Evolutionary conservation across 1,140 invertebrate genomes (phyloP).

Genomic region (Drosophila suzukii): DNA sequence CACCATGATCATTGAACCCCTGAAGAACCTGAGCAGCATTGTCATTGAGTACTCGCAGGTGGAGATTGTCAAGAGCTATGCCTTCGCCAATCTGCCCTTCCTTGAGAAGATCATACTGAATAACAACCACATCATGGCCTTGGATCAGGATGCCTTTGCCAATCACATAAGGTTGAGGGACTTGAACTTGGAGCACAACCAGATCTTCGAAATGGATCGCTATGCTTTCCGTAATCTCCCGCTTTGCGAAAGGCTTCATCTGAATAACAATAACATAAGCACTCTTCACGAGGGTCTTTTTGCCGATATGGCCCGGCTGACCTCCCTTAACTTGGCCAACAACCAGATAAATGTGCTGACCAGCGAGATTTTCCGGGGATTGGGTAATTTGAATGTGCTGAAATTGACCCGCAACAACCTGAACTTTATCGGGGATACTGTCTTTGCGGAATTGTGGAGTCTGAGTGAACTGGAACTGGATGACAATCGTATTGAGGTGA

Average conservation of each 20-base stretch:
- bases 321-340: slow-evolving; percentile 88
- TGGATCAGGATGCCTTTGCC: slow-evolving; percentile 89
- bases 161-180: slow-evolving; percentile 87
- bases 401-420: slow-evolving; percentile 89
- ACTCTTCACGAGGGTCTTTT: slow-evolving; percentile 90
- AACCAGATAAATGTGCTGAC: slow-evolving; percentile 90
- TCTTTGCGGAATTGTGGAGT: slow-evolving; percentile 90
- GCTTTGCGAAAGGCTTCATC: slow-evolving; percentile 87
- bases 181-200: slow-evolving; percentile 90
- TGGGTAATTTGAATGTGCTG: slow-evolving; percentile 88
- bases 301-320: slow-evolving; percentile 87
- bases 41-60: slow-evolving; percentile 90
- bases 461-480: slow-evolving; percentile 90
- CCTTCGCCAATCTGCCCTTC: slow-evolving; percentile 89
- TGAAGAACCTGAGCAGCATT: slow-evolving; percentile 88
- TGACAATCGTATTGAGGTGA: slow-evolving; percentile 88
- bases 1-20: slow-evolving; percentile 87
- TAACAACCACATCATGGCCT: slow-evolving; percentile 88
- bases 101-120: slow-evolving; percentile 88
- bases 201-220: slow-evolving; percentile 89
- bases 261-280: slow-evolving; percentile 90
- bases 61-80: slow-evolving; percentile 87
- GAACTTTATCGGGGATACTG: slow-evolving; percentile 89
- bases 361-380: slow-evolving; percentile 89
- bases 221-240: slow-evolving; percentile 89